A percentile compares a stretch with the other conserved stretches of the same genome.
Conservation (phyloP, 30 jellyfish, hydroid and myxozoan species). For the Aurelia sp. region DNA sequence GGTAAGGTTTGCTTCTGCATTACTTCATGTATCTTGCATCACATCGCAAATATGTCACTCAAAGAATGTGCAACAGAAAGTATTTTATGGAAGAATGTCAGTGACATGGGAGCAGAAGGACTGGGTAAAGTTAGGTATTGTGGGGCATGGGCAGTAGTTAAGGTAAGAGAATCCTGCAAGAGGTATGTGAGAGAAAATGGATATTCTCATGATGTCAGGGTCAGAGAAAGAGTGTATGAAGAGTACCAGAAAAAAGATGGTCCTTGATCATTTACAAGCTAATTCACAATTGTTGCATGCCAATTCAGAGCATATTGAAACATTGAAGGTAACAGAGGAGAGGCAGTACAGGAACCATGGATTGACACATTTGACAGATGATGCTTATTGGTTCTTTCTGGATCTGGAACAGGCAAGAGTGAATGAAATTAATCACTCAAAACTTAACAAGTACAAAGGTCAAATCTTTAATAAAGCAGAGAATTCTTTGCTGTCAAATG, state of each 20-base stretch:
- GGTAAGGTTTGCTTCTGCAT: too few species aligned
- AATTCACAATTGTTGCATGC: not conserved
- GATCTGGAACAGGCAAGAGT: conserved; percentile 3
- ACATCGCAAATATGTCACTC: too few species aligned
- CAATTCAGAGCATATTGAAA: conserved; percentile 6
- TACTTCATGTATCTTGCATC: too few species aligned
- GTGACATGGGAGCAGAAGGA: too few species aligned
- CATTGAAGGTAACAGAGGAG: conserved; percentile 12
- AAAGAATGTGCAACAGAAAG: too few species aligned
- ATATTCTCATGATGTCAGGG: not conserved
- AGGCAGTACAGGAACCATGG: conserved; percentile 11
- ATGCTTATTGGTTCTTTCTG: conserved; percentile 19
- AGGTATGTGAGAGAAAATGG: not conserved
- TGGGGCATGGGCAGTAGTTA: too few species aligned
- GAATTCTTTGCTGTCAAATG: not conserved
- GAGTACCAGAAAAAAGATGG: too few species aligned
- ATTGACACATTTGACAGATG: conserved; percentile 13
- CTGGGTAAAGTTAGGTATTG: too few species aligned
- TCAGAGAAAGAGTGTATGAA: too few species aligned
- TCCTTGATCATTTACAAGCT: too few species aligned
- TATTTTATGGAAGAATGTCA: too few species aligned
- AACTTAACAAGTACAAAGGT: not conserved
- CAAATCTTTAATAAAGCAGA: not conserved
- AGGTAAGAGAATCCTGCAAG: too few species aligned
- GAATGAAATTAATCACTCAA: not conserved